Evolutionary conservation across 1,140 invertebrate genomes (phyloP).

Genomic region (Pentalonia nigronervosa): DNA sequence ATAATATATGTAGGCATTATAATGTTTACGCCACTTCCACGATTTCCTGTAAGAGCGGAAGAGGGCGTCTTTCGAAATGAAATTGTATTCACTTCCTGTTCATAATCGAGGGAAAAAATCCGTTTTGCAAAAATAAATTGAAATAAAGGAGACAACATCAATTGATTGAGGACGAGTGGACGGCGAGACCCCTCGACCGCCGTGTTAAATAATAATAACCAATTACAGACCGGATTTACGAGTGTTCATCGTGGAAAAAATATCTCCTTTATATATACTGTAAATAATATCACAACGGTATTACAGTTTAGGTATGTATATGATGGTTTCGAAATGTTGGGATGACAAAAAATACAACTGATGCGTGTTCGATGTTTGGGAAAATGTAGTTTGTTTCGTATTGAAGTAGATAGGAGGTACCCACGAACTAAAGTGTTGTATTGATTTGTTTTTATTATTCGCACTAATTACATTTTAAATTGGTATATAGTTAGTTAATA

Average conservation of each 20-base stretch:
- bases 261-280: not conserved
- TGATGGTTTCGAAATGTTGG: not conserved
- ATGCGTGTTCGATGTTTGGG: not conserved
- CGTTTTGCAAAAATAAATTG: slow-evolving; percentile 55
- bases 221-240: slow-evolving; percentile 45
- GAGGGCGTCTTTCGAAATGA: slow-evolving; percentile 40
- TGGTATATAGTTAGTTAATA: not conserved
- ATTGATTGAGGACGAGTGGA: slow-evolving; percentile 51
- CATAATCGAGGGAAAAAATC: slow-evolving; percentile 31
- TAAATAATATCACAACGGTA: not conserved
- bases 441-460: not conserved
- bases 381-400: not conserved
- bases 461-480: not conserved
- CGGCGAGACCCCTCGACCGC: not conserved
- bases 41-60: slow-evolving; percentile 47
- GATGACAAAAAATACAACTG: not conserved
- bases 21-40: slow-evolving; percentile 27
- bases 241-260: slow-evolving; percentile 40
- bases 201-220: slow-evolving; percentile 53
- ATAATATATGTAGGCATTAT: not conserved
- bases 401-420: not conserved
- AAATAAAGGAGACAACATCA: slow-evolving; percentile 50
- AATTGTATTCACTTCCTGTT: slow-evolving; percentile 51
- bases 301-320: not conserved
- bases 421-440: not conserved